Percentiles rank a stretch among this genome's conserved stretches.
Conservation (phyloP, 1,140 invertebrate species). For the Halictus rubicundus region DNA sequence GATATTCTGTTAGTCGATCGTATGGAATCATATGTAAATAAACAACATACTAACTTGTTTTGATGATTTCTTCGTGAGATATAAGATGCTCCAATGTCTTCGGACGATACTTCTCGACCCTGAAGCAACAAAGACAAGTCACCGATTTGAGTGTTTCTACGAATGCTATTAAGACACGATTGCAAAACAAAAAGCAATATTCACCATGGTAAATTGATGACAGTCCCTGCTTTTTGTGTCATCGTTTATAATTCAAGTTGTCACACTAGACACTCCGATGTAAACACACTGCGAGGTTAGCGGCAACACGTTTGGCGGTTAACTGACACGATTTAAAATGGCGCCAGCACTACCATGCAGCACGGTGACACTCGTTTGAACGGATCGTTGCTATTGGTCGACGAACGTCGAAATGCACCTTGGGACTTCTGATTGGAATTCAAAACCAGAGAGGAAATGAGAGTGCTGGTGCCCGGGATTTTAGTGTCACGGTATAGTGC, state of each 20-base stretch:
- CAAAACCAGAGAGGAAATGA: too few relatives aligned
- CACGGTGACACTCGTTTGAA: not conserved
- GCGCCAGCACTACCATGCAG: not conserved
- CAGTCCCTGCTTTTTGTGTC: constrained; percentile 57
- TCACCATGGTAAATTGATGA: constrained; percentile 82
- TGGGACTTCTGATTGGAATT: not conserved
- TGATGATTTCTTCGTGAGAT: constrained; percentile 98
- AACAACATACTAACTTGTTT: constrained; percentile 89
- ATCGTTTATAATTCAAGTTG: constrained; percentile 36
- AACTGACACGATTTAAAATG: not conserved
- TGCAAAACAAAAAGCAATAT: constrained; percentile 16
- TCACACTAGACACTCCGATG: not conserved
- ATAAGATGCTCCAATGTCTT: constrained; percentile 94
- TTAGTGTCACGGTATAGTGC: too few relatives aligned
- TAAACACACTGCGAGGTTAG: constrained; percentile 6
- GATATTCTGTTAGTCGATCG: not conserved
- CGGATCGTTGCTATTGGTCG: not conserved
- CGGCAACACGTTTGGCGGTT: not conserved
- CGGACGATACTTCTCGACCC: constrained; percentile 99
- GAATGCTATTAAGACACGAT: not conserved
- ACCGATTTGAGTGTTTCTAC: constrained; percentile 10
- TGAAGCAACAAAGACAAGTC: constrained; percentile 76
- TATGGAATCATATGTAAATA: constrained; percentile 24
- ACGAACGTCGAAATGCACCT: not conserved
- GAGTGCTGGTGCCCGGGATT: too few relatives aligned